Percentiles rank a stretch among this genome's conserved stretches.
Conservation (phyloP, 2,888 invertebrate species). For the Eupithecia inturbata region DNA sequence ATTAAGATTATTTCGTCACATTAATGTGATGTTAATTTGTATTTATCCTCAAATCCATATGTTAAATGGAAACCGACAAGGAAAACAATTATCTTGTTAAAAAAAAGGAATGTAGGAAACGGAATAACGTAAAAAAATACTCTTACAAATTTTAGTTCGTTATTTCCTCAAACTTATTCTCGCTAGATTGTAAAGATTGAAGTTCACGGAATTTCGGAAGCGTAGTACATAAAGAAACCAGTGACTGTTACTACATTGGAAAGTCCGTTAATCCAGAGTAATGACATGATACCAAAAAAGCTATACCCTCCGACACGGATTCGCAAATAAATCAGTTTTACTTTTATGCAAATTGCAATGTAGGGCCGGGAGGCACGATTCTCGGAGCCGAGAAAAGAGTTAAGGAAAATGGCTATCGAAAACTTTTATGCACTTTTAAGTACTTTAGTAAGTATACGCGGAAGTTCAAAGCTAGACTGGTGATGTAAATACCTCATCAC, state of each 20-base stretch:
- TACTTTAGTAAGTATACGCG: background rate
- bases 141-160: background rate
- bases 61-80: background rate
- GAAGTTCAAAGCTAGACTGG: background rate
- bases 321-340: background rate
- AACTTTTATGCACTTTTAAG: background rate
- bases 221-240: background rate
- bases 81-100: background rate
- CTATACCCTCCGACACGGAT: background rate
- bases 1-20: background rate
- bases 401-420: background rate
- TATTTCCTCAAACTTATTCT: conserved; percentile 5
- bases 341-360: background rate
- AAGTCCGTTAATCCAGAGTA: background rate
- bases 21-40: too few species aligned
- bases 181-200: background rate
- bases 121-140: background rate
- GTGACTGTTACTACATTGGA: background rate
- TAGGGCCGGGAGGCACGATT: background rate
- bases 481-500: background rate
- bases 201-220: background rate
- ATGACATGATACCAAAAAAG: background rate
- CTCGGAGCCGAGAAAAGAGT: background rate
- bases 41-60: background rate
- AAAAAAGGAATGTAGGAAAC: background rate